phyloP scores from a whole-genome alignment of 2,797 vertebrate genomes.

The Brachymystax lenok region DNA sequence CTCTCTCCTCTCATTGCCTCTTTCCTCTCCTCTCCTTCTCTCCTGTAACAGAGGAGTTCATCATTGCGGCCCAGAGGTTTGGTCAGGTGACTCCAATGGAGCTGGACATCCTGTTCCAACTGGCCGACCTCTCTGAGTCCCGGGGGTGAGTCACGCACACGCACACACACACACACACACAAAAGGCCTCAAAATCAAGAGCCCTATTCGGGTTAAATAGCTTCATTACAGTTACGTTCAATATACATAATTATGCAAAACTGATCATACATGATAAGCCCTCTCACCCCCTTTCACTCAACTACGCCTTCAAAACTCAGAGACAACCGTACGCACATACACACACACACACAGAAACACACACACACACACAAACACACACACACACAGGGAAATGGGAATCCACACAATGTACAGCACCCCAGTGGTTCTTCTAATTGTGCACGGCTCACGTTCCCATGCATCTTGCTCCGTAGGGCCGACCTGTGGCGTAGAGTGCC shows the following conservation, averaged over 20 bases:
- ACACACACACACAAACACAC: too few relatives aligned
- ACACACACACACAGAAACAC: too few relatives aligned
- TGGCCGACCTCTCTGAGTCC: constrained; percentile 86
- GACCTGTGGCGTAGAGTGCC: constrained; percentile 40
- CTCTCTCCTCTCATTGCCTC: too few relatives aligned
- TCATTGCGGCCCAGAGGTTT: constrained; percentile 87
- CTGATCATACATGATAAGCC: background rate
- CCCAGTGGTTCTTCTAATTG: constrained; percentile 52
- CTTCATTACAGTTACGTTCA: background rate
- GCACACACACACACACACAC: too few relatives aligned
- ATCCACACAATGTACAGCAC: constrained; percentile 20
- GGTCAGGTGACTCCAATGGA: constrained; percentile 91
- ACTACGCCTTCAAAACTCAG: constrained; percentile 41
- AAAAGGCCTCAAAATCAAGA: background rate
- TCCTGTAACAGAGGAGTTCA: constrained; percentile 82
- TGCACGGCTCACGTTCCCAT: constrained; percentile 62
- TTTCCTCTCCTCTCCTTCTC: background rate
- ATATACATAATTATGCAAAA: background rate
- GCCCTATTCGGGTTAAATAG: background rate
- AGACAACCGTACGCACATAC: too few relatives aligned
- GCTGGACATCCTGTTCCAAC: constrained; percentile 89
- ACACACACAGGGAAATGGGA: constrained; percentile 11
- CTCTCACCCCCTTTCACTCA: constrained; percentile 36
- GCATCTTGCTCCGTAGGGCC: constrained; percentile 19
- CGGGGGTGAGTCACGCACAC: constrained; percentile 75